Conservation (phyloP, 1,140 invertebrate species). For the Agrilus planipennis region DNA sequence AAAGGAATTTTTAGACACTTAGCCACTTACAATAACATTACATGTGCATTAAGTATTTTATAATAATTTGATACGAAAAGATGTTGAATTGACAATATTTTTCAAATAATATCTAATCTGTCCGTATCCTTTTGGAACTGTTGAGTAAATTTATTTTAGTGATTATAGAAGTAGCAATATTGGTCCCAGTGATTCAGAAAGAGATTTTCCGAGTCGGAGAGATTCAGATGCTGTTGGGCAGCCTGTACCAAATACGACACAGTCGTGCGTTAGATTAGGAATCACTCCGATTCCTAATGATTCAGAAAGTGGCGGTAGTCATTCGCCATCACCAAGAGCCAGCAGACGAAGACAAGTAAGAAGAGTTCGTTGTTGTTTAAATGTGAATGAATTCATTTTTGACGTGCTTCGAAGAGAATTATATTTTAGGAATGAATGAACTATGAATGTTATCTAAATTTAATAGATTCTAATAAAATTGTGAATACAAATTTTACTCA, state of each 20-base stretch:
- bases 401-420: too few species aligned
- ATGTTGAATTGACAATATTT: too few species aligned
- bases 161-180: slow-evolving; percentile 84
- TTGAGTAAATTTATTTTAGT: too few species aligned
- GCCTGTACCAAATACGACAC: slow-evolving; percentile 11
- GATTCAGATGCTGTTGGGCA: slow-evolving; percentile 44
- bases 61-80: too few species aligned
- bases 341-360: slow-evolving; percentile 63
- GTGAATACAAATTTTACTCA: too few species aligned
- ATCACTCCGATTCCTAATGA: slow-evolving; percentile 59
- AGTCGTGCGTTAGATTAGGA: slow-evolving; percentile 42
- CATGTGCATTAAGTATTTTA: too few species aligned
- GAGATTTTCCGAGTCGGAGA: slow-evolving; percentile 59
- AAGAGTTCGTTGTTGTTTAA: too few species aligned
- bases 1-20: slow-evolving; percentile 1
- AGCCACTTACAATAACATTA: slow-evolving; percentile 8
- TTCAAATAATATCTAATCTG: too few species aligned
- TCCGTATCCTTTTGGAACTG: slow-evolving; percentile 14
- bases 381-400: too few species aligned
- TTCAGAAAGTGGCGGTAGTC: slow-evolving; percentile 76
- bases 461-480: too few species aligned
- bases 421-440: too few species aligned
- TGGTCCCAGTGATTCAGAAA: slow-evolving; percentile 76
- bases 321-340: slow-evolving; percentile 72
- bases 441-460: too few species aligned